A percentile compares a stretch with the other conserved stretches of the same genome.
phyloP scores from a whole-genome alignment of 2,797 vertebrate species.

The Eulemur coronatus region DNA sequence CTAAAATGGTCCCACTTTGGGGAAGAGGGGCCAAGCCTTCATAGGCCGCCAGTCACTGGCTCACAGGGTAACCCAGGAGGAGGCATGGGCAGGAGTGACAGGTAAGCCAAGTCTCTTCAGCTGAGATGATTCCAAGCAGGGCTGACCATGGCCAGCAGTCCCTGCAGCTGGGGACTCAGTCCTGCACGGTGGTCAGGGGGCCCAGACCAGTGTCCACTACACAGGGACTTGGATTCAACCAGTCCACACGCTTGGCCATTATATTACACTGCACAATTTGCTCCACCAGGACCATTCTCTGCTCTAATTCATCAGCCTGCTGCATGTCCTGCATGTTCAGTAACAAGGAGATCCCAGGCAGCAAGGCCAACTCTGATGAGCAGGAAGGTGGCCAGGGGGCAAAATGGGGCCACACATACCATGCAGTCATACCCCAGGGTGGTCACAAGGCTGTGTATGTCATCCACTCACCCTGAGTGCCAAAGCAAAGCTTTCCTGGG shows the following conservation, averaged over 20 bases:
- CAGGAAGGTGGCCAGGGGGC: not conserved
- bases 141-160: not conserved
- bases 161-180: not conserved
- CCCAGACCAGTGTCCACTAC: not conserved
- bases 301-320: not conserved
- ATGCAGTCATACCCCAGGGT: not conserved
- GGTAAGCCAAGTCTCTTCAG: not conserved
- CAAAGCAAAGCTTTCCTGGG: not conserved
- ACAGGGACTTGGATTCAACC: not conserved
- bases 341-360: not conserved
- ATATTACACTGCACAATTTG: not conserved
- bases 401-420: not conserved
- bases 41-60: not conserved
- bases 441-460: not conserved
- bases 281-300: not conserved
- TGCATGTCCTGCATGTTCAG: not conserved
- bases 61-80: not conserved
- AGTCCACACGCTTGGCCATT: not conserved
- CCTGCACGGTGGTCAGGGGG: no score
- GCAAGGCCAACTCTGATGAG: not conserved
- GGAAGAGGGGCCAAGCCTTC: not conserved
- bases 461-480: not conserved
- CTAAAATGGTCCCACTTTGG: not conserved
- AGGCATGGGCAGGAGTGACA: fast-evolving
- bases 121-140: not conserved